Evolutionary conservation across 1,140 invertebrate species (phyloP), one percentile per base, ranked within the genome.

Genomic region (Lutraria rhynchaena): DNA sequence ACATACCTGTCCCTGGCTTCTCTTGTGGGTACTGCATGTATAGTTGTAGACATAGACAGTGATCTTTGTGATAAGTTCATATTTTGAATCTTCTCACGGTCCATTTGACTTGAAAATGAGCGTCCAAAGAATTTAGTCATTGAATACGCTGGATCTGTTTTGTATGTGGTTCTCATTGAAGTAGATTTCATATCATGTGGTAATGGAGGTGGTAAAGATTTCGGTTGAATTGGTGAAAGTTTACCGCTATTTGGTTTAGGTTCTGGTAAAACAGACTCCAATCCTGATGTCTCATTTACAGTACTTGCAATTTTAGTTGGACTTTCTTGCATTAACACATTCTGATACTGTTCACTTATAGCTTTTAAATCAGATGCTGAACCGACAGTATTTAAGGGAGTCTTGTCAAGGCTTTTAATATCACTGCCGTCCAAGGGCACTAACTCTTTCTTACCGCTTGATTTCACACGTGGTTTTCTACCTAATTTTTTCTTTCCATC

Each of bases 1-100:
- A 58, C 58, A 76, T 58, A 90, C 90, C 90, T 91, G 53, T 89
- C 87, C 77, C 89, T 87, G 35, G 90, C 90, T 63, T 90, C 88
- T 55, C 86, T 86, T 37, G 87, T 89, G 22, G 88, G 83, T 35
- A 91, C 86, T 33, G 86, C 67, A 74, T 84, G 82, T 49, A 90
- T 78, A 27, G 87, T 76, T 63, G 84, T 44, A 3, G 41, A 81
- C 13, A 76, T 75, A 33, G 89, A 87, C 44, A 87, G 82, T 29
- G 88, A 89, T 58, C 84, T 83, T 44, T 89, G 85, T 1, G 89
- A 90, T 41, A 88, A 73, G 22, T 57, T 76, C 22, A 87, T 88
- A 70, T 46, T 65, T 35, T 57, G 83, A 84, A 37, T 55, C 22
- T 29, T 49, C 0, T 49, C 81, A 29, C n/a, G 61, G 57, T 37